Conservation (phyloP, 1,140 invertebrate genomes). For the Drosophila simulans region DNA sequence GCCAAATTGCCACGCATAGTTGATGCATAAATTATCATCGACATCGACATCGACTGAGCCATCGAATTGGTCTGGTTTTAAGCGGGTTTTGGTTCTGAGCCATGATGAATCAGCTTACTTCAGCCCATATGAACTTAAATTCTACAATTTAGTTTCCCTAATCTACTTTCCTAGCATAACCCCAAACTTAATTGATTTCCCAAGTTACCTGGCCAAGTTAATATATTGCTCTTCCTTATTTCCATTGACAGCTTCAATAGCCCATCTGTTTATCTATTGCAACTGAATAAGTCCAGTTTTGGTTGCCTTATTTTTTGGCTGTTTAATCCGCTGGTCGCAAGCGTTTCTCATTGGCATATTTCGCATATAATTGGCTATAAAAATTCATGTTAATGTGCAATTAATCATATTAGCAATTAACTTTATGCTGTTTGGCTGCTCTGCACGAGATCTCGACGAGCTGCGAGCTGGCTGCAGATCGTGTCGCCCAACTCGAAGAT, state of each 20-base stretch:
- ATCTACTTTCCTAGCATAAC: no score
- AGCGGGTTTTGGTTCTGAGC: slow-evolving; percentile 14
- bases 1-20: slow-evolving; percentile 59
- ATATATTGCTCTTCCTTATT: background rate
- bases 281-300: background rate
- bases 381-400: slow-evolving; percentile 84
- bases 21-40: slow-evolving; percentile 67
- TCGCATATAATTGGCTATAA: slow-evolving; percentile 81
- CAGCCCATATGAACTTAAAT: background rate
- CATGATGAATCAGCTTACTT: background rate
- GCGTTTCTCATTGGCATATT: slow-evolving; percentile 75
- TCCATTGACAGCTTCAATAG: background rate
- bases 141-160: no score
- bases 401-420: slow-evolving; percentile 84
- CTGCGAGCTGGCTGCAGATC: slow-evolving; percentile 50
- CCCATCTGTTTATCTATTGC: background rate
- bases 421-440: slow-evolving; percentile 78
- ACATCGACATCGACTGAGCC: background rate
- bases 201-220: background rate
- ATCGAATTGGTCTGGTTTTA: slow-evolving; percentile 35
- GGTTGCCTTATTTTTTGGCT: background rate
- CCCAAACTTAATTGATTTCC: background rate
- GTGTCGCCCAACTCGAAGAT: slow-evolving; percentile 54
- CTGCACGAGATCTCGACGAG: slow-evolving; percentile 70
- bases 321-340: slow-evolving; percentile 10